Percentiles rank a stretch among this genome's conserved stretches.
phyloP scores from a whole-genome alignment of 2,888 invertebrate genomes.

The Tetramorium bicarinatum region DNA sequence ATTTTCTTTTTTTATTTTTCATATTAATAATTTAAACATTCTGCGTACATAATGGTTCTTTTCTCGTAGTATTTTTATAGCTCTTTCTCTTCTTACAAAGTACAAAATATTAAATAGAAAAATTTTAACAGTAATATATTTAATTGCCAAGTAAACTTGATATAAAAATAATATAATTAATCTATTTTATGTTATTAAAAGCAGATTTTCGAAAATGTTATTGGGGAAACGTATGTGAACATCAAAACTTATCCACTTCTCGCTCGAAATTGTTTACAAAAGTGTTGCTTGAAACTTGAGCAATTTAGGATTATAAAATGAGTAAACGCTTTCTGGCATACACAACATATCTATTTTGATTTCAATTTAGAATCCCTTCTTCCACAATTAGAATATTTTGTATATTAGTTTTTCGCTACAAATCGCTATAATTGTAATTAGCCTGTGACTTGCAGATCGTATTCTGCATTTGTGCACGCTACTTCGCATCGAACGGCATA shows the following conservation, averaged over 20 bases:
- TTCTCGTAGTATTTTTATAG: background rate
- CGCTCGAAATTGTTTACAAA: background rate
- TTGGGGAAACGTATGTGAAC: background rate
- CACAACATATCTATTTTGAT: conserved; percentile 10
- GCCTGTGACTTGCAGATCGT: background rate
- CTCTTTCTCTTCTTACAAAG: conserved; percentile 10
- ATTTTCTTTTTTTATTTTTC: background rate
- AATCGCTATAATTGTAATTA: background rate
- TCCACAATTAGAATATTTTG: background rate
- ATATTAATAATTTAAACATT: background rate
- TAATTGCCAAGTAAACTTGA: background rate
- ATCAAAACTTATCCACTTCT: background rate
- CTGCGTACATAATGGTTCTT: background rate
- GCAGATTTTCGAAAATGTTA: background rate
- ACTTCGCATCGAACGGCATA: conserved; percentile 16
- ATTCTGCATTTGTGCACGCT: conserved; percentile 5
- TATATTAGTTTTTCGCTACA: background rate
- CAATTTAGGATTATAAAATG: background rate
- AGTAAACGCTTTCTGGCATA: background rate
- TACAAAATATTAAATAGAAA: background rate
- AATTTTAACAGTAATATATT: background rate
- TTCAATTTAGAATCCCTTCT: background rate
- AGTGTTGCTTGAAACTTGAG: background rate
- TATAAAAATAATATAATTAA: conserved; percentile 5
- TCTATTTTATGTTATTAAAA: conserved; percentile 3